These are phyloP conservation scores for Myotis vivesi DNA, from an alignment of 2,797 vertebrate species.

Conservation along the genomic window DNA sequence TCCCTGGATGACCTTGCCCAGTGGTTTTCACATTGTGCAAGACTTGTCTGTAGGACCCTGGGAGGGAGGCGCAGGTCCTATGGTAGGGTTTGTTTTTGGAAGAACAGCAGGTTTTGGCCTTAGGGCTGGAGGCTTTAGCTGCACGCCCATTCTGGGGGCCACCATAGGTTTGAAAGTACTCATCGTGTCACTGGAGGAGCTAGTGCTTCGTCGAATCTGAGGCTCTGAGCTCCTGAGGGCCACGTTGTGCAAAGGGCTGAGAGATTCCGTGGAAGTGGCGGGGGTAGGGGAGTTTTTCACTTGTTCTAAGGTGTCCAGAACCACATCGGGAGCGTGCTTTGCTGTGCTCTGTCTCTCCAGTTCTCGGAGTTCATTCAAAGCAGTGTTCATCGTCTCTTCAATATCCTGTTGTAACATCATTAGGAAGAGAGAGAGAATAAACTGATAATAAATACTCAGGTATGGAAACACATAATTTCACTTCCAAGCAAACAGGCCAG, in stretches of 20 bases:
- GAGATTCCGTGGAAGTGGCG: constrained; percentile 87
- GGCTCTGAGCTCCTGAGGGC: constrained; percentile 89
- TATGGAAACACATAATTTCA: background rate
- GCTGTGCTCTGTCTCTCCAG: constrained; percentile 96
- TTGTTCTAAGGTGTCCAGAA: constrained; percentile 97
- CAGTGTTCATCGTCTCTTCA: constrained; percentile 98
- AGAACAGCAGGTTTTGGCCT: constrained; percentile 96
- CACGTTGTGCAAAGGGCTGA: constrained; percentile 87
- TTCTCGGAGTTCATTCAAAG: constrained; percentile 96
- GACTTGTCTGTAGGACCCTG: constrained; percentile 96
- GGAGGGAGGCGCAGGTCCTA: constrained; percentile 87
- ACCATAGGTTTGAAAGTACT: constrained; percentile 97
- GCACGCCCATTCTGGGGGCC: constrained; percentile 96
- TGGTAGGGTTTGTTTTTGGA: constrained; percentile 91
- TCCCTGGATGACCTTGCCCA: constrained; percentile 75
- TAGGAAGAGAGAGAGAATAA: background rate
- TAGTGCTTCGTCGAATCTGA: constrained; percentile 93
- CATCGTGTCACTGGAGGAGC: constrained; percentile 94
- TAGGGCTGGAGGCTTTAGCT: constrained; percentile 96
- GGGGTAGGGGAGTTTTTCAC: constrained; percentile 89
- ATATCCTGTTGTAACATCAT: constrained; percentile 90
- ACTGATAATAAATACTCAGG: background rate
- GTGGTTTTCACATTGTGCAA: constrained; percentile 94
- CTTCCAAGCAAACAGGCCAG: background rate
- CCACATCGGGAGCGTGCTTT: constrained; percentile 97